Evolutionary conservation across 2,888 invertebrate genomes (phyloP).

Genomic region (Physocephala rufipes): DNA sequence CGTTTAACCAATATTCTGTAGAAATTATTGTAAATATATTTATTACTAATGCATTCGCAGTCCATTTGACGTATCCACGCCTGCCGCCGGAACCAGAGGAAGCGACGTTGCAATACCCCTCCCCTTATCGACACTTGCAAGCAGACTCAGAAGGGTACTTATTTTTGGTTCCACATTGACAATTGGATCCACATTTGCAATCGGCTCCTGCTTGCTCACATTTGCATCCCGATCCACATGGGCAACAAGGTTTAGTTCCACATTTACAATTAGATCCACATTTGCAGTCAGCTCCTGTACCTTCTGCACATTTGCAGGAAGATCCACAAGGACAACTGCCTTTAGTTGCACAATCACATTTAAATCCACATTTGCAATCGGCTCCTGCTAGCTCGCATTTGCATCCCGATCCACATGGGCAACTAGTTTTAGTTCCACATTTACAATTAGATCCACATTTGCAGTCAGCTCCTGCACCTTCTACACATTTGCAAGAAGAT

Average conservation of each 20-base stretch:
- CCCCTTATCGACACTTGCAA: conserved; percentile 17
- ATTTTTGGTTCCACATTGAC: conserved; percentile 19
- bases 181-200: conserved; percentile 37
- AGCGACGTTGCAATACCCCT: conserved; percentile 26
- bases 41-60: too few relatives aligned
- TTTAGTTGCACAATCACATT: conserved; percentile 6
- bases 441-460: conserved; percentile 6
- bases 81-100: conserved; percentile 23
- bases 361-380: conserved; percentile 8
- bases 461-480: conserved; percentile 2
- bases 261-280: conserved; percentile 15
- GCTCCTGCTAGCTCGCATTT: neutral
- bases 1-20: too few relatives aligned
- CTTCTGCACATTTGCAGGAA: conserved; percentile 4
- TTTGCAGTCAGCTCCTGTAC: conserved; percentile 6
- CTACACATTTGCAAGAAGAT: neutral
- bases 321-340: conserved; percentile 13
- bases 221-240: conserved; percentile 13
- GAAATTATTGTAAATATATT: too few relatives aligned
- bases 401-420: conserved; percentile 10
- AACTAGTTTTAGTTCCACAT: conserved; percentile 2
- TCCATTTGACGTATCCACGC: too few relatives aligned
- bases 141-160: conserved; percentile 25
- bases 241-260: conserved; percentile 3
- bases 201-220: neutral